A percentile compares a stretch with the other conserved stretches of the same genome.
Conservation (phyloP, 2,113 vertebrate species). For the human (Homo sapiens) region GRCh38 chr2:237382501-237383000, state of each 20-base stretch:
- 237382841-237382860: too few species aligned
- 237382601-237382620: accelerated
- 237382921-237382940: too few species aligned
- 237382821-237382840: too few species aligned
- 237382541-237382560: accelerated
- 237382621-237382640: accelerated
- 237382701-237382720: neutral
- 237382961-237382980: too few species aligned
- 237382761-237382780: neutral
- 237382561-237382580: neutral
- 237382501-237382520: accelerated
- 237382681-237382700: neutral
- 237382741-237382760: neutral
- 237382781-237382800: too few species aligned
- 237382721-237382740: neutral
- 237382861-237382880: too few species aligned
- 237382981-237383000: too few species aligned
- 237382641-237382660: accelerated
- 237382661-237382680: accelerated
- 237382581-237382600: accelerated
- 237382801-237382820: too few species aligned
- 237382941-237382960: too few species aligned
- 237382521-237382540: accelerated
- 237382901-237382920: too few species aligned
- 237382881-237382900: too few species aligned